These are phyloP conservation scores for Girardia tigrina DNA, from an alignment of 2,888 invertebrate species.

Conservation along the genomic window DNA sequence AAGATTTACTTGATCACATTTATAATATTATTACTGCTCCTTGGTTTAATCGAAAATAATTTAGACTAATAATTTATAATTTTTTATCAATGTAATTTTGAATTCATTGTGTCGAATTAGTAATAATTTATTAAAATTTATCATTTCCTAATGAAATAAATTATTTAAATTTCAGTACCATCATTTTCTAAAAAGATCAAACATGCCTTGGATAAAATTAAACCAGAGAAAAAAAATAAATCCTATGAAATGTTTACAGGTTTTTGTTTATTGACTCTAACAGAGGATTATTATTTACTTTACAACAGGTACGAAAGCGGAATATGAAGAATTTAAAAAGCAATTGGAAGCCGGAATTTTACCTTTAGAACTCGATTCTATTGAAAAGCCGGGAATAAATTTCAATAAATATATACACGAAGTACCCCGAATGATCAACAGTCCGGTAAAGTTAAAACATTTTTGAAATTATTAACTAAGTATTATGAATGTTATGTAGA, in stretches of 20 bases:
- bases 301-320: background rate
- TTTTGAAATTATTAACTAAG: too few relatives aligned
- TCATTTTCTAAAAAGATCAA: background rate
- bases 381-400: background rate
- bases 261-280: background rate
- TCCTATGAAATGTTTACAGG: background rate
- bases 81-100: too few relatives aligned
- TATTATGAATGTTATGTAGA: too few relatives aligned
- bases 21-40: too few relatives aligned
- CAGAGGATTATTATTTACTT: background rate
- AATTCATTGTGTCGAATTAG: too few relatives aligned
- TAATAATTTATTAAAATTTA: too few relatives aligned
- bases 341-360: conserved; percentile 1
- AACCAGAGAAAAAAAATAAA: background rate
- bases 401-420: background rate
- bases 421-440: background rate
- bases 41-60: too few relatives aligned
- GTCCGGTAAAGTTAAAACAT: background rate
- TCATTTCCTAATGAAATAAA: too few relatives aligned
- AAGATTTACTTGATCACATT: too few relatives aligned
- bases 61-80: too few relatives aligned
- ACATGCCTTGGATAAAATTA: background rate
- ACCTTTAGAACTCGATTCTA: background rate
- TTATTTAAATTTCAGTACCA: too few relatives aligned
- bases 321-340: background rate